Conservation (phyloP, 1,140 invertebrate genomes). For the Helicoverpa armigera region DNA sequence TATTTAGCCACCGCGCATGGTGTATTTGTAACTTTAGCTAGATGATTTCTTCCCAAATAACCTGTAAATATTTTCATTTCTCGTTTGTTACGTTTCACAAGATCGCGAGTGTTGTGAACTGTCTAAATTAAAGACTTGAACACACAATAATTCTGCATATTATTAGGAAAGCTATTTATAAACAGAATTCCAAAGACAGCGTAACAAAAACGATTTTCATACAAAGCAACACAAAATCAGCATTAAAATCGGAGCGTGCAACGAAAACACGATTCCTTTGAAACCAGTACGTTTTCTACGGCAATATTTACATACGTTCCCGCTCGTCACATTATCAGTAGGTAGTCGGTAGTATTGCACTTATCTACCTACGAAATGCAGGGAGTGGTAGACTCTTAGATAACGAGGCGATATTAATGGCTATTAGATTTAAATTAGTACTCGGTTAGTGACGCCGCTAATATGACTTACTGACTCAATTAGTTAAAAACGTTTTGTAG, state of each 20-base stretch:
- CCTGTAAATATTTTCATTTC: too few species aligned
- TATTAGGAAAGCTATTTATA: too few species aligned
- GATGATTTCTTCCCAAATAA: too few species aligned
- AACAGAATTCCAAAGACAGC: too few species aligned
- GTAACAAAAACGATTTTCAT: too few species aligned
- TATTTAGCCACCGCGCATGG: not conserved
- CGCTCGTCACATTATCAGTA: constrained; percentile 4
- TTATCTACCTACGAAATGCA: constrained; percentile 48
- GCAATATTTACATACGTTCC: constrained; percentile 35
- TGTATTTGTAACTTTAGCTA: not conserved
- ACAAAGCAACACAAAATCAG: too few species aligned
- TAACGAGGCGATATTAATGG: constrained; percentile 37
- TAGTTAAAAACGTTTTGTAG: not conserved
- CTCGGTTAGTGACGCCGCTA: constrained; percentile 3
- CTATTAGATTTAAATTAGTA: constrained; percentile 49
- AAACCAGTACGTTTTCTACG: constrained; percentile 10
- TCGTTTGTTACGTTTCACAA: too few species aligned
- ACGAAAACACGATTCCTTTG: not conserved
- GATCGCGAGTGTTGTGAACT: too few species aligned
- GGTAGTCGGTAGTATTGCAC: constrained; percentile 32
- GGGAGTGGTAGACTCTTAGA: constrained; percentile 38
- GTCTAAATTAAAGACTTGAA: too few species aligned
- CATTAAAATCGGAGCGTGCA: too few species aligned
- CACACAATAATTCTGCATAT: too few species aligned
- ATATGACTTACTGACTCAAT: constrained; percentile 36